Percentiles rank a stretch among this genome's conserved stretches.
Conservation (phyloP, 2,888 invertebrate species). For the Kryphioiulus occultus region DNA sequence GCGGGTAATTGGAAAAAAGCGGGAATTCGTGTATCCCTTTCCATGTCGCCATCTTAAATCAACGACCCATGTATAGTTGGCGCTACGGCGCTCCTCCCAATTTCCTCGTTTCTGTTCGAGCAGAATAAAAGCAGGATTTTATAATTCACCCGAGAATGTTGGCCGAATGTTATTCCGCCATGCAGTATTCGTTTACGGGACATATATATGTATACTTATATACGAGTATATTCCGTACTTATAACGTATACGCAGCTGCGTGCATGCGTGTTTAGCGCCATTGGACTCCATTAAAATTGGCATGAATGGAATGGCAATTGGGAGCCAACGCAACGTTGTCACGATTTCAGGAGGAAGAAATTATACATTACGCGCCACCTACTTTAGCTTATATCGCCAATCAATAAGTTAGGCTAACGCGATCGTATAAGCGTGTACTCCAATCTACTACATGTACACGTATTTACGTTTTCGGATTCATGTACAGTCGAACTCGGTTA, state of each 20-base stretch:
- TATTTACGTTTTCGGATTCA: too few relatives aligned
- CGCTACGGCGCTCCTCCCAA: too few relatives aligned
- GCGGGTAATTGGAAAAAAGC: slow-evolving; percentile 51
- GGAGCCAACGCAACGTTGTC: not conserved
- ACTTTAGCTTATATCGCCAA: not conserved
- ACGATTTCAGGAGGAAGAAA: not conserved
- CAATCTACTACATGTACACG: too few relatives aligned
- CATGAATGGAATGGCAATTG: slow-evolving; percentile 39
- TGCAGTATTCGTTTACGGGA: too few relatives aligned
- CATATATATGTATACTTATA: too few relatives aligned
- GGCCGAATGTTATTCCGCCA: too few relatives aligned
- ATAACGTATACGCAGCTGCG: not conserved
- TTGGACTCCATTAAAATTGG: slow-evolving; percentile 44
- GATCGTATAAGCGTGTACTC: not conserved
- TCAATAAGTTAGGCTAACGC: not conserved
- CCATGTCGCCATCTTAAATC: not conserved
- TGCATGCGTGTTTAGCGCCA: slow-evolving; percentile 7
- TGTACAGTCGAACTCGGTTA: too few relatives aligned
- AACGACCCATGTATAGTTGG: slow-evolving; percentile 47
- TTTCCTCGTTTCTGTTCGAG: slow-evolving; percentile 16
- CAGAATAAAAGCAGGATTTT: slow-evolving; percentile 49
- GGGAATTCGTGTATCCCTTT: slow-evolving; percentile 38
- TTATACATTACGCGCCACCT: not conserved
- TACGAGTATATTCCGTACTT: not conserved
- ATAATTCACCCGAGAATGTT: slow-evolving; percentile 49